Conservation (phyloP, 2,888 invertebrate genomes). For the Ormyrus thymus region DNA sequence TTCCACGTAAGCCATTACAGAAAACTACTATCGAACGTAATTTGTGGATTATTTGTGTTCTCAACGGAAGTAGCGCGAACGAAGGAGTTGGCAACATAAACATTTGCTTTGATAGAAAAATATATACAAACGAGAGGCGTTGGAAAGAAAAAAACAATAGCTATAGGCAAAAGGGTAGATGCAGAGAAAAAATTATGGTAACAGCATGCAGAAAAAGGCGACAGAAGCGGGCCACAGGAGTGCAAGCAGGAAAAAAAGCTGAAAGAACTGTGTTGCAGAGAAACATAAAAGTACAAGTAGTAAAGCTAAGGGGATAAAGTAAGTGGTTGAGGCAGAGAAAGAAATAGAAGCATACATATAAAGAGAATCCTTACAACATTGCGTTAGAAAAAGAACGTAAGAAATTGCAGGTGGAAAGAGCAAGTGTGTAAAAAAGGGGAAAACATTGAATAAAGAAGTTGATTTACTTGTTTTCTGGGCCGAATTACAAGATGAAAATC, state of each 20-base stretch:
- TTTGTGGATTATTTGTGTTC: too few relatives aligned
- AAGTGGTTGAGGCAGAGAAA: conserved; percentile 37
- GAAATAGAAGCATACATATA: conserved; percentile 22
- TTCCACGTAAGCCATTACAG: too few relatives aligned
- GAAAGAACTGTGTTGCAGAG: neutral
- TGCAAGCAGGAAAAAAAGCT: neutral
- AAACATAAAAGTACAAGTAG: conserved; percentile 20
- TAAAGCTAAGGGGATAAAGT: conserved; percentile 42
- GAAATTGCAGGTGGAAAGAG: neutral
- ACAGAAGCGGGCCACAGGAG: conserved; percentile 10
- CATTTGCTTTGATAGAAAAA: neutral
- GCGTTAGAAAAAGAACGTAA: conserved; percentile 9
- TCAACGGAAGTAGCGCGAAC: too few relatives aligned
- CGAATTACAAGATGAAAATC: too few relatives aligned
- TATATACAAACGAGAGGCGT: neutral
- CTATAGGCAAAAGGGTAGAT: conserved; percentile 30
- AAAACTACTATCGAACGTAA: too few relatives aligned
- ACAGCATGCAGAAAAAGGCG: conserved; percentile 12
- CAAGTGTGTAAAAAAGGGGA: neutral
- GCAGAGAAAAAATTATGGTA: conserved; percentile 35
- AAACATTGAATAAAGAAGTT: neutral
- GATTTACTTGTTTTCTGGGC: neutral
- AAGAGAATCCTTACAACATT: conserved; percentile 13
- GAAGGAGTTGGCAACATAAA: too few relatives aligned
- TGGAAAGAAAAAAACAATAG: conserved; percentile 6